Conservation (phyloP, 2,113 vertebrate species). For the Tapirus terrestris region DNA sequence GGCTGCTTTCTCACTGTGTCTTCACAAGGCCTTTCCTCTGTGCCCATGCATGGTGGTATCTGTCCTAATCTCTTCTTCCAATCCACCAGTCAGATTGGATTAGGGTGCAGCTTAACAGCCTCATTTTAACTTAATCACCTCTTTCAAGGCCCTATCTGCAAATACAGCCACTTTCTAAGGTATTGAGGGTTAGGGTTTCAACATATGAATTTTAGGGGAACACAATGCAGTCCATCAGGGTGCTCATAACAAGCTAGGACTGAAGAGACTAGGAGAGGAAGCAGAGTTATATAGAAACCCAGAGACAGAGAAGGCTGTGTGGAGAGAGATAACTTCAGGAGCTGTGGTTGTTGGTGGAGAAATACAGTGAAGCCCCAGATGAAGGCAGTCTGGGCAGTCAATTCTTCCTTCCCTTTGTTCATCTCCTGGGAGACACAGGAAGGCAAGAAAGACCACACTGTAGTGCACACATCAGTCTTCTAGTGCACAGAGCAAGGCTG, state of each 20-base stretch:
- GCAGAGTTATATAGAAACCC: not conserved
- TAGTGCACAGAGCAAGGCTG: fast-evolving
- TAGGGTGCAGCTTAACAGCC: fast-evolving
- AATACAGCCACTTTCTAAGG: not conserved
- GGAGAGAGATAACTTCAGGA: not conserved
- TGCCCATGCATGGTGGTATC: not conserved
- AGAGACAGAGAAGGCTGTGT: not conserved
- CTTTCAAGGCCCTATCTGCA: not conserved
- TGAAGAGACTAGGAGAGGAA: fast-evolving
- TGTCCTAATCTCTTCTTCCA: not conserved
- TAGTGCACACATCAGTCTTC: fast-evolving
- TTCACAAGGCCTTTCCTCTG: not conserved
- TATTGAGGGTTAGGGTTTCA: not conserved
- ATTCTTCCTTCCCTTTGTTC: not conserved
- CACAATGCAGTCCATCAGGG: not conserved
- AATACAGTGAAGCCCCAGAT: fast-evolving
- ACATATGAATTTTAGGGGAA: not conserved
- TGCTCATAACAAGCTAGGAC: not conserved
- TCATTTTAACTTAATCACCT: not conserved
- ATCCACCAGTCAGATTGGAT: not conserved
- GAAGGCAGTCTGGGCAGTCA: not conserved
- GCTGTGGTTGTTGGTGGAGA: not conserved
- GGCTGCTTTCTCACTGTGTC: fast-evolving
- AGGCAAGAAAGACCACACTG: not conserved
- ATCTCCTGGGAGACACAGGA: not conserved